Conservation (phyloP, 2,797 vertebrate species). For the Coranthus polyacanthus region DNA sequence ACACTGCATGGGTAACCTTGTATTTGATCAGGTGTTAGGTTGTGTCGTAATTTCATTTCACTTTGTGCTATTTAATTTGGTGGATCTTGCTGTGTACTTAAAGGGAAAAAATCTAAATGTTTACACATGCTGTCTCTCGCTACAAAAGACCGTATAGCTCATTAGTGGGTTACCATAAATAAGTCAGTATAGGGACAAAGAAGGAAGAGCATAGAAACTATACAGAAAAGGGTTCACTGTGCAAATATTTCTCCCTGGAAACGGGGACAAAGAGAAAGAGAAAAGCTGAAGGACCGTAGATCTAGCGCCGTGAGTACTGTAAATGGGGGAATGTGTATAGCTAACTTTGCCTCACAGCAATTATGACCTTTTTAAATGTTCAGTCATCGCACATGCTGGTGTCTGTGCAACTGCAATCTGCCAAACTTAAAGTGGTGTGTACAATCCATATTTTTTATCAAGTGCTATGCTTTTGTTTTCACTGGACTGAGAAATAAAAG, state of each 20-base stretch:
- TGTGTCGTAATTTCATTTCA: constrained; percentile 71
- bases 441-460: no score
- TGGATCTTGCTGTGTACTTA: constrained; percentile 51
- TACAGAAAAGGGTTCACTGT: constrained; percentile 53
- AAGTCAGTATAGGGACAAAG: constrained; percentile 69
- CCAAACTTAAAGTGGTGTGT: no score
- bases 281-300: constrained; percentile 42
- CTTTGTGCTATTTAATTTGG: constrained; percentile 74
- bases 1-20: constrained; percentile 72
- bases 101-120: constrained; percentile 73
- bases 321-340: constrained; percentile 51
- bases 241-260: constrained; percentile 72
- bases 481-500: no score
- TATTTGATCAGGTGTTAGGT: constrained; percentile 76
- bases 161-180: constrained; percentile 75
- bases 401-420: no score
- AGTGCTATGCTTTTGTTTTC: no score
- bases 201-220: constrained; percentile 54
- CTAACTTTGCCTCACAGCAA: not conserved
- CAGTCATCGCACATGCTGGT: no score
- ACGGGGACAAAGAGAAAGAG: constrained; percentile 41
- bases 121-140: constrained; percentile 73
- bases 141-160: constrained; percentile 68
- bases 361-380: not conserved
- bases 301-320: constrained; percentile 51